Percentiles rank a stretch among this genome's conserved stretches.
phyloP scores from a whole-genome alignment of 2,113 vertebrate genomes.

The Saguinus imperator region DNA sequence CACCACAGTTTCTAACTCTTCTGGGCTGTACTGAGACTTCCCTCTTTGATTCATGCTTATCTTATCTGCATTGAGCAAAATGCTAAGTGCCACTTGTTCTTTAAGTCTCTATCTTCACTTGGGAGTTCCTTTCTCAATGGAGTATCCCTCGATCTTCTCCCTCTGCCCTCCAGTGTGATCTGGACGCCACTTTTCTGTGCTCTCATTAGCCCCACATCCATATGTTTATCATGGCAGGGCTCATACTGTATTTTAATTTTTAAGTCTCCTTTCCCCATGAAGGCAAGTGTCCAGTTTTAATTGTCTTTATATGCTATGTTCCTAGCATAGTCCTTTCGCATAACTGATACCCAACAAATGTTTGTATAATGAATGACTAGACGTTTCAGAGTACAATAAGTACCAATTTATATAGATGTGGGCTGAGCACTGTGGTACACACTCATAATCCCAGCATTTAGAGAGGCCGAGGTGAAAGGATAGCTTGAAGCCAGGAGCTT shows the following conservation, averaged over 20 bases:
- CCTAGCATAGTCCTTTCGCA: neutral
- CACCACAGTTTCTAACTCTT: neutral
- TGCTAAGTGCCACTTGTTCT: neutral
- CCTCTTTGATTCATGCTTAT: neutral
- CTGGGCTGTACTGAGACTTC: neutral
- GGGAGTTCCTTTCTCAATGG: neutral
- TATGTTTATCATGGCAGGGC: neutral
- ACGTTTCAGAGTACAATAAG: neutral
- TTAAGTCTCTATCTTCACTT: neutral
- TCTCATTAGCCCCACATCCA: neutral
- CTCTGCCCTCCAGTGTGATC: neutral
- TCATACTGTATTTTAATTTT: neutral
- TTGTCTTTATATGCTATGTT: neutral
- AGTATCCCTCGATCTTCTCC: neutral
- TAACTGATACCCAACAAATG: no score
- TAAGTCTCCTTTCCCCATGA: neutral
- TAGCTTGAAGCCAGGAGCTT: no score
- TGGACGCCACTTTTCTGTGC: neutral
- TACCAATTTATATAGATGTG: neutral
- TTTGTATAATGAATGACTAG: neutral
- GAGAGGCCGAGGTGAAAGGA: no score
- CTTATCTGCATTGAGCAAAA: neutral
- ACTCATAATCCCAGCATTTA: no score
- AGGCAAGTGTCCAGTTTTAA: neutral
- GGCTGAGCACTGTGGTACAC: no score